Conservation (phyloP, 2,797 vertebrate genomes). For the Sebastes umbrosus region DNA sequence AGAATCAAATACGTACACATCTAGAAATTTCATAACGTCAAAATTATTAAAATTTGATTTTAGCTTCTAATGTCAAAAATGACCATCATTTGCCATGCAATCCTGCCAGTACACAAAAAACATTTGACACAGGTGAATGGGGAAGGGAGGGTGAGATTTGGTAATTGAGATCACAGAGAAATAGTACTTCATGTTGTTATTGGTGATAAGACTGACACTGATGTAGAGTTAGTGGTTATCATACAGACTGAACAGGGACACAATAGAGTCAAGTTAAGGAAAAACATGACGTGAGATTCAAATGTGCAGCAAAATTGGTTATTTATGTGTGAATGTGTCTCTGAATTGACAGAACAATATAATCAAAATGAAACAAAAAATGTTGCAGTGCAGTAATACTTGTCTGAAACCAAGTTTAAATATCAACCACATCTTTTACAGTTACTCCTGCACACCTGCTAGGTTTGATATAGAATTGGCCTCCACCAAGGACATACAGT, state of each 20-base stretch:
- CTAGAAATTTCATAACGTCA: neutral
- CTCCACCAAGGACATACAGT: neutral
- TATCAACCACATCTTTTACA: neutral
- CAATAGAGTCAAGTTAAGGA: conserved; percentile 56
- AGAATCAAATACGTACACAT: neutral
- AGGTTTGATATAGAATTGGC: neutral
- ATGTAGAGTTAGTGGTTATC: conserved; percentile 64
- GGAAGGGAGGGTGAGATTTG: conserved; percentile 68
- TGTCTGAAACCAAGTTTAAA: neutral
- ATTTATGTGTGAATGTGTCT: neutral
- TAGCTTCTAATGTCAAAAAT: conserved; percentile 5
- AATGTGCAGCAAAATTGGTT: conserved; percentile 16
- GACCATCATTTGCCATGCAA: conserved; percentile 32
- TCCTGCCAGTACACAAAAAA: conserved; percentile 59
- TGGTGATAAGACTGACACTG: conserved; percentile 47
- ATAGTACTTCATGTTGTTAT: conserved; percentile 69
- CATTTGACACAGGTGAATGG: conserved; percentile 67
- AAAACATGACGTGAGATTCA: conserved; percentile 39
- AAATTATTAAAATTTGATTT: neutral
- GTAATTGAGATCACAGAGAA: conserved; percentile 68
- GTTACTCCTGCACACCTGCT: neutral
- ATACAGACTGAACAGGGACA: conserved; percentile 60
- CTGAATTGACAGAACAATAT: neutral
- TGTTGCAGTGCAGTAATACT: neutral
- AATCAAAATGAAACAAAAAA: neutral